Percentiles rank a stretch among this genome's conserved stretches.
Evolutionary conservation across 2,797 vertebrate genomes (phyloP).

Genomic region (Periparus ater): DNA sequence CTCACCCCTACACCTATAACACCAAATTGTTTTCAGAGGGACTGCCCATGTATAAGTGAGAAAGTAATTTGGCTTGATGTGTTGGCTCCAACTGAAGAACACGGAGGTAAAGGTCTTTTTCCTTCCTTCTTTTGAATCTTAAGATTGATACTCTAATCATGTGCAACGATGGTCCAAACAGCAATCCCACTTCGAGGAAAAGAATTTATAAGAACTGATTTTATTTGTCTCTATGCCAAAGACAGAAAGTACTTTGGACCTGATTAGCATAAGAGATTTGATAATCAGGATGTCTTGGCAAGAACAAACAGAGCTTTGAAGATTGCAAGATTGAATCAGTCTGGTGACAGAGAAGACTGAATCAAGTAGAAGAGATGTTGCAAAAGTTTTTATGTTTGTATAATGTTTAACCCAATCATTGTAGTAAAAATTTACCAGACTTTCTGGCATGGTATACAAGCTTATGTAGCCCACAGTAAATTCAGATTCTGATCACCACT

Average conservation of each 20-base stretch:
- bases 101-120: neutral
- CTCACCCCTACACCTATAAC: neutral
- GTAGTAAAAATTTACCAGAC: neutral
- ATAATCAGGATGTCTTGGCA: neutral
- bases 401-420: neutral
- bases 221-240: neutral
- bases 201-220: neutral
- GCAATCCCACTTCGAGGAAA: neutral
- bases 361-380: too few relatives aligned
- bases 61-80: neutral
- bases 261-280: neutral
- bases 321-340: too few relatives aligned
- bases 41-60: neutral
- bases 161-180: neutral
- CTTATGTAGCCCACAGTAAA: neutral
- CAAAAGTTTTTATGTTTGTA: too few relatives aligned
- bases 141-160: neutral
- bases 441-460: neutral
- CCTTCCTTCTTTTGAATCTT: neutral
- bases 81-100: neutral
- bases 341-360: too few relatives aligned
- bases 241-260: too few relatives aligned
- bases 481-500: neutral
- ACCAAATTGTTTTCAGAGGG: neutral
- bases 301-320: neutral